A percentile compares a stretch with the other conserved stretches of the same genome.
phyloP scores from a whole-genome alignment of 1,140 invertebrate species.

The Hermetia illucens region DNA sequence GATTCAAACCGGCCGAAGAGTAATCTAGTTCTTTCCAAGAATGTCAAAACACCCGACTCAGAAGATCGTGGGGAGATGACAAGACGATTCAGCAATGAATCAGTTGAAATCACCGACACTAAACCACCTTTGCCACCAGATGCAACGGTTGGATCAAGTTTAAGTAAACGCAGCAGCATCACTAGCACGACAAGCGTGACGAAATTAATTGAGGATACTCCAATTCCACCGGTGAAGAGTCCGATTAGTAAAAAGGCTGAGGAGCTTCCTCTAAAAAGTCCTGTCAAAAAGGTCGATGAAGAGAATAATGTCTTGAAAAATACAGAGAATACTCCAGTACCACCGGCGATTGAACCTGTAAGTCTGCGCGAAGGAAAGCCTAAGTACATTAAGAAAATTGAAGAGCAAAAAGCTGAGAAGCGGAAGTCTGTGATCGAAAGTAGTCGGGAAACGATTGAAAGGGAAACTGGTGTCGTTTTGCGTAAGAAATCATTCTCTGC shows the following conservation, averaged over 20 bases:
- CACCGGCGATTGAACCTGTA: constrained; percentile 21
- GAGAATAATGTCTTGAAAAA: constrained; percentile 15
- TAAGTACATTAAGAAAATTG: constrained; percentile 14
- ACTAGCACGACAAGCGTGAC: no score
- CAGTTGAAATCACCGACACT: constrained; percentile 34
- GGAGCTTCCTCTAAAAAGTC: constrained; percentile 10
- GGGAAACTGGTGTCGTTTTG: constrained; percentile 30
- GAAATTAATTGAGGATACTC: no score
- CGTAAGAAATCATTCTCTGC: constrained; percentile 36
- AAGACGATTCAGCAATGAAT: constrained; percentile 35
- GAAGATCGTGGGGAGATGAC: constrained; percentile 15
- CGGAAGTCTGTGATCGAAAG: constrained; percentile 17
- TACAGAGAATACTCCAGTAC: background rate
- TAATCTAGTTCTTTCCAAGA: constrained; percentile 44
- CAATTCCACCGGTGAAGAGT: background rate
- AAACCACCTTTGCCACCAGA: background rate
- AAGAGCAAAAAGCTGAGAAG: constrained; percentile 16
- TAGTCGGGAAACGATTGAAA: constrained; percentile 10
- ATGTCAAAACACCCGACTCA: constrained; percentile 18
- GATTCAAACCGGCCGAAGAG: constrained; percentile 34
- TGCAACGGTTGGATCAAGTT: background rate
- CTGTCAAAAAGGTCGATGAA: constrained; percentile 9
- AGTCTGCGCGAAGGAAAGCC: constrained; percentile 16
- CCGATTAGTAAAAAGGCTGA: no score
- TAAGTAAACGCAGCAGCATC: no score